Percentiles rank a stretch among this genome's conserved stretches.
Evolutionary conservation across 2,113 vertebrate genomes (phyloP).

Genomic region (Sclerurus mexicanus): DNA sequence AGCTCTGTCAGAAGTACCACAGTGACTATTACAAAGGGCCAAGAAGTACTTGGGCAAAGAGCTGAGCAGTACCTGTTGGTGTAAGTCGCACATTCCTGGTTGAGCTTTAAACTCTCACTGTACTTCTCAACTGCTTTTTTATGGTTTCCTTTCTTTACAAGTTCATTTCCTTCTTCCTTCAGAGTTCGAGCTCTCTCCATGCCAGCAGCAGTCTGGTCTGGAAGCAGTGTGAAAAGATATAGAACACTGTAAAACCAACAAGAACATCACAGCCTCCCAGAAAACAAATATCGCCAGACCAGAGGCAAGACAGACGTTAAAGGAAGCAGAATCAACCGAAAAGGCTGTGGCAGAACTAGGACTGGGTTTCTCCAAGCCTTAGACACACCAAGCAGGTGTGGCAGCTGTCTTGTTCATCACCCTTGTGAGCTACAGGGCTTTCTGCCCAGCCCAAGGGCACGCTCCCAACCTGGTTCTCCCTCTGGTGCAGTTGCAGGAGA

Average conservation of each 20-base stretch:
- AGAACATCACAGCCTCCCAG: not conserved
- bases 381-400: not conserved
- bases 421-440: not conserved
- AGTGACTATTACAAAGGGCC: not conserved
- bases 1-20: not conserved
- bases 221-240: not conserved
- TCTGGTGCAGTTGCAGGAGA: not conserved
- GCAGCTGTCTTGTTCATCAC: not conserved
- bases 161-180: conserved; percentile 90
- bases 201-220: conserved; percentile 66
- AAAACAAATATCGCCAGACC: not conserved
- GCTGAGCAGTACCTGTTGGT: conserved; percentile 86
- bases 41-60: not conserved
- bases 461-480: conserved; percentile 66
- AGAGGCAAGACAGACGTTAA: not conserved
- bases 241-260: not conserved
- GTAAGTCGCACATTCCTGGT: conserved; percentile 82
- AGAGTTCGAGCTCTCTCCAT: conserved; percentile 76
- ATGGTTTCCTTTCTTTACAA: conserved; percentile 90
- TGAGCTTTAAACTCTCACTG: conserved; percentile 84
- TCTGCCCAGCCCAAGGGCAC: not conserved
- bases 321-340: not conserved
- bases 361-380: not conserved
- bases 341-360: not conserved
- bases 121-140: conserved; percentile 90